These are phyloP conservation scores for Apostichopus parvimensis DNA, from an alignment of 35 echinoderm and acorn worm genomes.

Conservation along the genomic window DNA sequence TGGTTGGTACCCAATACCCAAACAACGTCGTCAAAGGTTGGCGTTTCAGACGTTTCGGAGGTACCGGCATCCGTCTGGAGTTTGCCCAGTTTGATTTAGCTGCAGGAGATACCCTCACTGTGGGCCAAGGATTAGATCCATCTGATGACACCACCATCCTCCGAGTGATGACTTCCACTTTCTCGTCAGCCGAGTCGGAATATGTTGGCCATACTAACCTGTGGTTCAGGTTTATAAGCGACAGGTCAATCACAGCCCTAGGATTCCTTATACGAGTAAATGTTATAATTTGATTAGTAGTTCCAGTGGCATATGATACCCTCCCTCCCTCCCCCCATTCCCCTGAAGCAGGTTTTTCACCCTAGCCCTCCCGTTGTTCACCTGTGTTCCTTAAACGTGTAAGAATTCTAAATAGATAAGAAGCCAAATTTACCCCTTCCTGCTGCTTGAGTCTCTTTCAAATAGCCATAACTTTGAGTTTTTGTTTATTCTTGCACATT, in stretches of 20 bases:
- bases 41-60: constrained; percentile 27
- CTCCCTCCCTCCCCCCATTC: too few species aligned
- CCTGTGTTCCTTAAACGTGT: too few species aligned
- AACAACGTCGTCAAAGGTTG: constrained; percentile 35
- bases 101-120: background rate
- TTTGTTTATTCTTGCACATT: too few species aligned
- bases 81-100: constrained; percentile 14
- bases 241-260: background rate
- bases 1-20: background rate
- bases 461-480: too few species aligned
- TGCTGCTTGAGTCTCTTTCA: too few species aligned
- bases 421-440: too few species aligned
- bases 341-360: too few species aligned
- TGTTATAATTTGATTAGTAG: background rate
- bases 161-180: background rate
- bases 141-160: constrained; percentile 6
- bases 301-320: background rate
- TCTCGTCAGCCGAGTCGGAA: background rate
- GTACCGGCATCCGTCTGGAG: background rate
- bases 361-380: too few species aligned
- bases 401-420: background rate
- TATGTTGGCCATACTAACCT: background rate
- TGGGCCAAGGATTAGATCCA: constrained; percentile 29
- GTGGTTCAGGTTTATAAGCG: constrained; percentile 4
- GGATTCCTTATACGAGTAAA: background rate